These are phyloP conservation scores for Xiphophorus hellerii DNA, from an alignment of 2,113 vertebrate species.

Conservation along the genomic window DNA sequence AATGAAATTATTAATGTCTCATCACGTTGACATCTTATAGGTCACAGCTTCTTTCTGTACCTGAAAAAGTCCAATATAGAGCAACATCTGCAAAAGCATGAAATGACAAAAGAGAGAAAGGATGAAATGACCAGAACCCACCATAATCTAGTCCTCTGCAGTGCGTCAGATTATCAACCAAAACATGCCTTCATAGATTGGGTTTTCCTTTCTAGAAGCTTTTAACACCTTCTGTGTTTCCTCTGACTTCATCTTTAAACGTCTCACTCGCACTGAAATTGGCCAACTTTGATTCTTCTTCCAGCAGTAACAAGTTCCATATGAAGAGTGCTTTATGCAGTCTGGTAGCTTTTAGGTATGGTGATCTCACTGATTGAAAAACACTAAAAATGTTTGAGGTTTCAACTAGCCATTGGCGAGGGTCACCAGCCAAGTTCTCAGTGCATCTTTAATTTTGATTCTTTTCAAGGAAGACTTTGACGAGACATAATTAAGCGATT, in stretches of 20 bases:
- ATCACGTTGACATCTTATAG: background rate
- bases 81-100: background rate
- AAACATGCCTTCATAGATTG: background rate
- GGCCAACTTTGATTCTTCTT: background rate
- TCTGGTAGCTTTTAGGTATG: background rate
- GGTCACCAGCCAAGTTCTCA: background rate
- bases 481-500: too few relatives aligned
- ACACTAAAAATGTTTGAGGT: background rate
- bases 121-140: background rate
- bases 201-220: background rate
- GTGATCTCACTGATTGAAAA: background rate
- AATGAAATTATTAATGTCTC: too few relatives aligned
- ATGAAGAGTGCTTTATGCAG: background rate
- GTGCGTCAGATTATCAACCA: background rate
- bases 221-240: background rate
- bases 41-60: background rate
- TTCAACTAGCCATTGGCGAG: background rate
- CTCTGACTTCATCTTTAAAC: background rate
- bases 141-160: background rate
- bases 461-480: too few relatives aligned
- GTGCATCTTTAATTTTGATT: background rate
- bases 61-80: background rate
- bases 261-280: background rate
- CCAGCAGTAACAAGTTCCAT: background rate
- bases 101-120: background rate